These are phyloP conservation scores for Thelohanellus kitauei DNA, from an alignment of 30 jellyfish, hydroid and myxozoan genomes.

Conservation along the genomic window DNA sequence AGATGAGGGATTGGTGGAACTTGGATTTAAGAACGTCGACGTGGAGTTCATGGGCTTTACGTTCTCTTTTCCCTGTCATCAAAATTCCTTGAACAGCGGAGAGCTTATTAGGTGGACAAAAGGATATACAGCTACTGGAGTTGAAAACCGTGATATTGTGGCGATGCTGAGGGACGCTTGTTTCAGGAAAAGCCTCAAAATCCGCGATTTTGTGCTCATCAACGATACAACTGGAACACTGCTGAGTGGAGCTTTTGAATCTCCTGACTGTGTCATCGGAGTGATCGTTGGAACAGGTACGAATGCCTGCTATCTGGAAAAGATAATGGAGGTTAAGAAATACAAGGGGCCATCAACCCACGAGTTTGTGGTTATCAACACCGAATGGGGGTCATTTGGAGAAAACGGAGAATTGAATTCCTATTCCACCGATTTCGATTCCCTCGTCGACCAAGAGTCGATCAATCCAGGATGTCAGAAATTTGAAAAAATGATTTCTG, in stretches of 20 bases:
- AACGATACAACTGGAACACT: too few species aligned
- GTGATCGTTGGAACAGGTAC: conserved; percentile 58
- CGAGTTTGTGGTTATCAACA: too few species aligned
- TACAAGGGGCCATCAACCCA: too few species aligned
- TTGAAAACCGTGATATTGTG: conserved; percentile 48
- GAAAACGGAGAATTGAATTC: conserved; percentile 42
- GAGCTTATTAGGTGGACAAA: conserved; percentile 67
- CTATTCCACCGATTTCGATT: conserved; percentile 28
- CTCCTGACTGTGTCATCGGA: conserved; percentile 60
- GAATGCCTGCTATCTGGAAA: too few species aligned
- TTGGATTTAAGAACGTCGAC: conserved; percentile 16
- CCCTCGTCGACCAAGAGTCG: conserved; percentile 26
- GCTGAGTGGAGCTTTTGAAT: too few species aligned
- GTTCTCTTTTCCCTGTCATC: conserved; percentile 61
- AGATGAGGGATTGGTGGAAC: conserved; percentile 22
- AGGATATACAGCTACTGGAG: conserved; percentile 69
- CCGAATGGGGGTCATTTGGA: conserved; percentile 99
- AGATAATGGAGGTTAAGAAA: too few species aligned
- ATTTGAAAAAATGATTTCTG: conserved; percentile 93
- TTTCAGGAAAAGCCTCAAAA: too few species aligned
- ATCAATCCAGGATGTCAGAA: conserved; percentile 67
- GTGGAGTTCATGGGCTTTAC: conserved; percentile 43
- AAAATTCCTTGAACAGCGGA: conserved; percentile 48
- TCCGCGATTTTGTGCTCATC: too few species aligned
- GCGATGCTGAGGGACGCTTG: conserved; percentile 24